Base-by-base conservation (phyloP, 2,888 invertebrate species). In the Ethmia dodecea region DNA sequence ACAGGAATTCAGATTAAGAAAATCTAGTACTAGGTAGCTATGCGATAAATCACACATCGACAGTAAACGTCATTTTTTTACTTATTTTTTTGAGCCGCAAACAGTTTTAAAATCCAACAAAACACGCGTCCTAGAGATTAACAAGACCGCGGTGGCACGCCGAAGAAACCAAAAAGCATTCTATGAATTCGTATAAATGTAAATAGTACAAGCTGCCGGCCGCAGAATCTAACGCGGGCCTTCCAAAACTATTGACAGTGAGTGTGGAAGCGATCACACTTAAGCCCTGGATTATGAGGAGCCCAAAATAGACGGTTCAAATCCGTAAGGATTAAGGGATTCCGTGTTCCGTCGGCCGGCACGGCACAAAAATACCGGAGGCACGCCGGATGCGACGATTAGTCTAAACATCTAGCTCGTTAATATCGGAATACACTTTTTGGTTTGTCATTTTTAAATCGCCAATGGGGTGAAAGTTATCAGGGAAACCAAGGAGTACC, bases 201-300 rank as follows among this genome's bases (percentile, higher is more conserved):
- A 69, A 80, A 80, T 73, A 79, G 70, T 67, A 72, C 70, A 66
- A 64, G 69, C 61, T 65, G 64, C 57, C 55, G 49, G 80, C 84
- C 84, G 73, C 84, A 83, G 79, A 79, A 81, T 79, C 78, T 75
- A 74, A 70, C 75, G 63, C 66, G 63, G 75, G 71, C 74, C 79
- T 77, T 80, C 80, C 70, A 64, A 80, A 86, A 86, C 86, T 86
- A 86, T 86, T 84, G 86, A 86, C 86, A 84, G 84, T 77, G 78
- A 78, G 81, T 83, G 83, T 84, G 86, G 86, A 81, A 79, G 79
- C 84, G 80, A 86, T 86, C 86, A 81, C 70, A 72, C 77, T 78
- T 86, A 86, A 86, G 79, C 83, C 64, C 34, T 63, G 84, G 84
- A 84, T 86, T 86, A 84, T 81, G 80, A 84, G 73, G 74, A 78